Percentiles rank a stretch among this genome's conserved stretches.
Evolutionary conservation across 2,888 invertebrate genomes (phyloP).

Genomic region (Fabriciana adippe): DNA sequence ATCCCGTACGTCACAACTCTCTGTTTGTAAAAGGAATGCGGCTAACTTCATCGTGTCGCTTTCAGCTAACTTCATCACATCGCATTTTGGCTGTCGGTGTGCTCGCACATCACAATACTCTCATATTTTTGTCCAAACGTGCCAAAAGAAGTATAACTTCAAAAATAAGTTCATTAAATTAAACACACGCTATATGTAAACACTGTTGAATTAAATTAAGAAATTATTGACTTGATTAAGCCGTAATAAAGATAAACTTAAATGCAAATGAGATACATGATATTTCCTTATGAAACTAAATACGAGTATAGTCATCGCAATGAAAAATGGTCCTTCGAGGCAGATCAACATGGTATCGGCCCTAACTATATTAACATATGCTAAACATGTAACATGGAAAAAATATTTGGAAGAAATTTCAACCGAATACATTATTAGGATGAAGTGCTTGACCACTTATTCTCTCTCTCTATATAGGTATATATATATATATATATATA

Average conservation of each 20-base stretch:
- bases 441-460: neutral
- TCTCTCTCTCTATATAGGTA: no score
- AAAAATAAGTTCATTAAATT: neutral
- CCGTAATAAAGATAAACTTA: conserved; percentile 12
- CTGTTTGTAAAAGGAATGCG: no score
- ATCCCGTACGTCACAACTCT: no score
- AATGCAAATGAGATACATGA: conserved; percentile 22
- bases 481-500: no score
- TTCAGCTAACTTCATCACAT: no score
- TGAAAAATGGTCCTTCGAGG: conserved; percentile 33
- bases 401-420: conserved; percentile 31
- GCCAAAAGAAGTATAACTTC: no score
- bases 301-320: neutral
- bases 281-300: conserved; percentile 19
- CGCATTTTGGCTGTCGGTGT: no score
- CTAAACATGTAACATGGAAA: conserved; percentile 29
- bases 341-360: conserved; percentile 28
- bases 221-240: conserved; percentile 18
- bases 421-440: conserved; percentile 19
- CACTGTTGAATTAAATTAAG: neutral
- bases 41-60: no score
- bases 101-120: no score
- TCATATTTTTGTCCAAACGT: no score
- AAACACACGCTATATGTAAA: neutral
- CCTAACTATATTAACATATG: conserved; percentile 35